Percentiles rank a stretch among this genome's conserved stretches.
Conservation (phyloP, 2,888 invertebrate genomes). For the Lymantria monacha region DNA sequence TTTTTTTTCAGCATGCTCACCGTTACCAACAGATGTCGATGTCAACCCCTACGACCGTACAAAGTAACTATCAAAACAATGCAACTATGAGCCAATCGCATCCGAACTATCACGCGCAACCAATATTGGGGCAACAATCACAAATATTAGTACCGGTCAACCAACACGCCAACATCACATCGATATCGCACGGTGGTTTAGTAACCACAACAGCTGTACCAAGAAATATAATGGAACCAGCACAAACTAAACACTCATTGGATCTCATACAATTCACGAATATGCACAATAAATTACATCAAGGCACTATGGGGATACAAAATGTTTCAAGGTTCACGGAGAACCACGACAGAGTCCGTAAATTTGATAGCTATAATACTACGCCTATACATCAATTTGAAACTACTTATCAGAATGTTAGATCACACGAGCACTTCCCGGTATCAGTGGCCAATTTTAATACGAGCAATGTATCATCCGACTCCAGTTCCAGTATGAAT, state of each 20-base stretch:
- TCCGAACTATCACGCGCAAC: constrained; percentile 47
- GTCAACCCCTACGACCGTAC: constrained; percentile 59
- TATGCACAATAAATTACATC: constrained; percentile 48
- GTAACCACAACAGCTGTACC: constrained; percentile 48
- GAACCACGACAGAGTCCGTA: constrained; percentile 53
- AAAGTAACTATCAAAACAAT: constrained; percentile 62
- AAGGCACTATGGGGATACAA: constrained; percentile 52
- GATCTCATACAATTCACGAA: constrained; percentile 66
- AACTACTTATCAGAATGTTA: constrained; percentile 63
- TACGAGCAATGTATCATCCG: constrained; percentile 80
- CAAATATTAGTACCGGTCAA: constrained; percentile 29
- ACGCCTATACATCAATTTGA: constrained; percentile 57
- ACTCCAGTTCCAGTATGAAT: constrained; percentile 87
- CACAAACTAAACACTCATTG: constrained; percentile 58
- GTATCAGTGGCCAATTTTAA: constrained; percentile 54
- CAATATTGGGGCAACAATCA: constrained; percentile 38
- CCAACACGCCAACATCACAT: constrained; percentile 39
- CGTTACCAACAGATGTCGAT: constrained; percentile 72
- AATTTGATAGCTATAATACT: constrained; percentile 56
- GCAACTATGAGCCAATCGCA: constrained; percentile 70
- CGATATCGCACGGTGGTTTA: constrained; percentile 45
- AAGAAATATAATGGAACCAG: constrained; percentile 57
- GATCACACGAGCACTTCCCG: constrained; percentile 56
- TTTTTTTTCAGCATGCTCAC: constrained; percentile 53
- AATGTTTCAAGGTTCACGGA: constrained; percentile 58